A percentile compares a stretch with the other conserved stretches of the same genome.
Conservation (phyloP, 2,113 vertebrate genomes). For the Notiomystis cincta region DNA sequence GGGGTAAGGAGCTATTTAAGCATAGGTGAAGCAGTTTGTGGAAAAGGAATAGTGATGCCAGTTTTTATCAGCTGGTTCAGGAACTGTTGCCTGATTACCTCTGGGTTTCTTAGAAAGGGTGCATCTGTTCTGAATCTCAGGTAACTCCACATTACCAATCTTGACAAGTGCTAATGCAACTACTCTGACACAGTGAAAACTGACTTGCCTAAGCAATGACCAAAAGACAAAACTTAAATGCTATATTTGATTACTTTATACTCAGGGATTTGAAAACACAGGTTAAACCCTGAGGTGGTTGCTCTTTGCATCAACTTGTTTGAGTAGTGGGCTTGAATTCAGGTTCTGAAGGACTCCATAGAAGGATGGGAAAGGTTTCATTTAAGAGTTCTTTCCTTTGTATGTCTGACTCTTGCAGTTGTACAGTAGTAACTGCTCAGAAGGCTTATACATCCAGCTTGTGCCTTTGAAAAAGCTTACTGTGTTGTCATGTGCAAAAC, state of each 20-base stretch:
- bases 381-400: not conserved
- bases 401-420: not conserved
- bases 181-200: not conserved
- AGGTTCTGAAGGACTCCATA: not conserved
- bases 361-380: not conserved
- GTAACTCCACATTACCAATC: not conserved
- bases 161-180: not conserved
- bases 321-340: not conserved
- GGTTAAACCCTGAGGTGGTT: not conserved
- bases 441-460: not conserved
- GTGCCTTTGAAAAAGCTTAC: conserved; percentile 8
- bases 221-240: not conserved
- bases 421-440: not conserved
- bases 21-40: not conserved
- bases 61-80: not conserved
- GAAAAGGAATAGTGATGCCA: not conserved
- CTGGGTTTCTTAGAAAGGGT: not conserved
- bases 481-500: conserved; percentile 43
- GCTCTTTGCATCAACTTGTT: not conserved
- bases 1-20: not conserved
- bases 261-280: not conserved
- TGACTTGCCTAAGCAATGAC: not conserved
- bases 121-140: not conserved
- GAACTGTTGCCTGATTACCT: not conserved
- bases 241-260: not conserved